Evolutionary conservation across 2,113 vertebrate species (phyloP).

Genomic region (Hippocampus barbouri): DNA sequence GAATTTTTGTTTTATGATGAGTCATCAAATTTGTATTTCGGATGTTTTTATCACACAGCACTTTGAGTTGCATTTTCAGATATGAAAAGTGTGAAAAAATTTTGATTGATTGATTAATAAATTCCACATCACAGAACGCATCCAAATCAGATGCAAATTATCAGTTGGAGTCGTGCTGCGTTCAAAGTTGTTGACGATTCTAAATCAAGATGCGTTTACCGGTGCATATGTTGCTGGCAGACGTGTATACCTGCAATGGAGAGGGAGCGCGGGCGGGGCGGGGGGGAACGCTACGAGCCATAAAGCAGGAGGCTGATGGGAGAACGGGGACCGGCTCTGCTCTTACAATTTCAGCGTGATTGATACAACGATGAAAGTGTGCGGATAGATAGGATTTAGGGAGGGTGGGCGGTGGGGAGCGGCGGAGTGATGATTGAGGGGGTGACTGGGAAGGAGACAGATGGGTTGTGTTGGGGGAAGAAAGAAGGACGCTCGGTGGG

Average conservation of each 20-base stretch:
- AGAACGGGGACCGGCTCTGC: constrained; percentile 59
- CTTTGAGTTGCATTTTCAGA: too few species aligned
- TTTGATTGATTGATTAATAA: too few species aligned
- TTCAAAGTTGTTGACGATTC: constrained; percentile 39
- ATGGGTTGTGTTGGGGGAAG: constrained; percentile 8
- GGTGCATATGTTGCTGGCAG: constrained; percentile 23
- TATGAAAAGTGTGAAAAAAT: too few species aligned
- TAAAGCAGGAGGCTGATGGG: constrained; percentile 66
- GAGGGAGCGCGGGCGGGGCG: constrained; percentile 1
- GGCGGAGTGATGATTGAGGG: constrained; percentile 3
- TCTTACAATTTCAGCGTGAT: constrained; percentile 69
- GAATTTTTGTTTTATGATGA: not conserved
- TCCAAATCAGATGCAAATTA: not conserved
- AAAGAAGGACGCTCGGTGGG: constrained; percentile 1
- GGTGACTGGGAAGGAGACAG: constrained; percentile 1
- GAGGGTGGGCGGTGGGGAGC: constrained; percentile 11
- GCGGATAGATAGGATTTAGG: constrained; percentile 45
- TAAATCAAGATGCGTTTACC: constrained; percentile 38
- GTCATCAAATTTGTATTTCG: not conserved
- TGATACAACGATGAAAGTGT: constrained; percentile 65
- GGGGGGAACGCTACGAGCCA: constrained; percentile 46
- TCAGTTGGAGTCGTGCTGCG: not conserved
- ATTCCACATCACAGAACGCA: not conserved
- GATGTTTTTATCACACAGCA: too few species aligned
- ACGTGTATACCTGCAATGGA: constrained; percentile 5